Conservation (phyloP, 2,113 vertebrate genomes). For the Petrocephalus microphthalmus region DNA sequence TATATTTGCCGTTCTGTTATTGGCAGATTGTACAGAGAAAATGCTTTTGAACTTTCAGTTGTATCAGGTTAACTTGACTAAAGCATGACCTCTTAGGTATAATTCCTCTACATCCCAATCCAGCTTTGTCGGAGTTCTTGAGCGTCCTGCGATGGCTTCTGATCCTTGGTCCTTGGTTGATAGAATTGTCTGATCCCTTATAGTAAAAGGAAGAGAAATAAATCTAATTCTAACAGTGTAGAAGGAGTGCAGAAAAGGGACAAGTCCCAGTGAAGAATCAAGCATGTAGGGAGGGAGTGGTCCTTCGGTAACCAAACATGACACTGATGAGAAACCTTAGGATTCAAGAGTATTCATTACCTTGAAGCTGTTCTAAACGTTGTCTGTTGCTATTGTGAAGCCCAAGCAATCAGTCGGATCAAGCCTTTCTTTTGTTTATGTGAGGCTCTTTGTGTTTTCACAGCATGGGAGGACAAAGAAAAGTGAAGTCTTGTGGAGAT, state of each 20-base stretch:
- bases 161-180: neutral
- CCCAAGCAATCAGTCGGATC: neutral
- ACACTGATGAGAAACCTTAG: slow-evolving; percentile 24
- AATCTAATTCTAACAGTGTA: neutral
- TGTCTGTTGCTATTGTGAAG: neutral
- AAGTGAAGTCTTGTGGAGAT: neutral
- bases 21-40: neutral
- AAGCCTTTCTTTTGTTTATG: neutral
- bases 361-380: neutral
- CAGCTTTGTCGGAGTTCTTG: neutral
- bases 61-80: neutral
- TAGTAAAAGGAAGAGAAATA: neutral
- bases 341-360: neutral
- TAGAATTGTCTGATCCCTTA: neutral
- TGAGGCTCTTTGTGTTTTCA: neutral
- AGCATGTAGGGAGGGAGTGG: slow-evolving; percentile 13
- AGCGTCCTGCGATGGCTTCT: neutral
- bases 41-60: neutral
- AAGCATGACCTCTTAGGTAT: neutral
- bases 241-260: neutral
- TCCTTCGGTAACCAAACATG: slow-evolving; percentile 43
- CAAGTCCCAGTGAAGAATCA: neutral
- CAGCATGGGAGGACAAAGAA: neutral
- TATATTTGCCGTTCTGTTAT: no score
- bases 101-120: neutral